Conservation (phyloP, 2,888 invertebrate genomes). For the Eristalinus sepulchralis region DNA sequence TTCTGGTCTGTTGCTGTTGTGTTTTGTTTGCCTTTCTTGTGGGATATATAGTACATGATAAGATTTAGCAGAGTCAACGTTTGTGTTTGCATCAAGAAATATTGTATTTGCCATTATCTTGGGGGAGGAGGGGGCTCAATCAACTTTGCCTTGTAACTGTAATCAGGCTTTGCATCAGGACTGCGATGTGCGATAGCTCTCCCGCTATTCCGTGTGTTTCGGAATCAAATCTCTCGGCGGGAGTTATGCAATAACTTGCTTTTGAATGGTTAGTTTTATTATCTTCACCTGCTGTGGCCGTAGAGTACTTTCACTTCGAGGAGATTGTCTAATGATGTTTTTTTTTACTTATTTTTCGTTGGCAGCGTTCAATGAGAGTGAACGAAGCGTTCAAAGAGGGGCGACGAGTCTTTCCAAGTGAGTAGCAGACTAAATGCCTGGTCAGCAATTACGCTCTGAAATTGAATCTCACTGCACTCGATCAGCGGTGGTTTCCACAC, state of each 20-base stretch:
- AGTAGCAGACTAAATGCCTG: not conserved
- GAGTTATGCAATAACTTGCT: constrained; percentile 25
- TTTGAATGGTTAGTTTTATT: not conserved
- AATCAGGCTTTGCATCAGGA: not conserved
- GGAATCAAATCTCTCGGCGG: not conserved
- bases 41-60: constrained; percentile 1
- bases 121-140: not conserved
- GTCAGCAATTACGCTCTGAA: not conserved
- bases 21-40: constrained; percentile 9
- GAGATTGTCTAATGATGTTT: not conserved
- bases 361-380: not conserved
- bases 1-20: constrained; percentile 27
- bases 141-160: constrained; percentile 3
- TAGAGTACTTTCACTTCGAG: not conserved
- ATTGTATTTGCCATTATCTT: constrained; percentile 8
- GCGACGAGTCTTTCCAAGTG: not conserved
- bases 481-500: not conserved
- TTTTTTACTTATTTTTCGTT: not conserved
- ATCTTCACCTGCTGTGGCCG: not conserved
- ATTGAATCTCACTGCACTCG: not conserved
- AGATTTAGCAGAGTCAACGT: not conserved
- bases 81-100: not conserved
- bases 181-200: not conserved
- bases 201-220: constrained; percentile 1
- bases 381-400: not conserved